phyloP scores from a whole-genome alignment of 1,140 invertebrate genomes.

The Temnothorax curvispinosus region DNA sequence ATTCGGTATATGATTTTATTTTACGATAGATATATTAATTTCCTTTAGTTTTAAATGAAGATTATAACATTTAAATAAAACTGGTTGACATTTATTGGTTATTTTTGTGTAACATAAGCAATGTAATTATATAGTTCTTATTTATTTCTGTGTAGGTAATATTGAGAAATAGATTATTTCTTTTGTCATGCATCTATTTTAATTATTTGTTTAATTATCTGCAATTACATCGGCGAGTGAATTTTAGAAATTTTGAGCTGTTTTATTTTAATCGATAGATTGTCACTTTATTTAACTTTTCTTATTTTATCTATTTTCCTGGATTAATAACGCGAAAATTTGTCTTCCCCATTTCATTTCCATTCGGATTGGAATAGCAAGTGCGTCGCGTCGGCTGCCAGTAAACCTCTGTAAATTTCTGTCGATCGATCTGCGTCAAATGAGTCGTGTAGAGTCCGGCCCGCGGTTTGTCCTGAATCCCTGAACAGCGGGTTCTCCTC shows the following conservation, averaged over 20 bases:
- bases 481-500: conserved; percentile 31
- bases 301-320: background rate
- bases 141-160: background rate
- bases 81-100: background rate
- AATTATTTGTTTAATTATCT: conserved; percentile 21
- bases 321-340: conserved; percentile 21
- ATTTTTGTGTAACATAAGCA: background rate
- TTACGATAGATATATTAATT: background rate
- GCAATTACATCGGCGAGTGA: background rate
- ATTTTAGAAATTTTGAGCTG: background rate
- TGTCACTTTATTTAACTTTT: background rate
- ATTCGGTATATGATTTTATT: background rate
- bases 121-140: background rate
- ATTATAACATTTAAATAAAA: background rate
- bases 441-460: conserved; percentile 39
- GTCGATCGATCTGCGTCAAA: conserved; percentile 49
- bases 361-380: background rate
- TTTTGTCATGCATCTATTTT: background rate
- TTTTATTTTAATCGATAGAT: background rate
- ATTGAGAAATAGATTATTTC: background rate
- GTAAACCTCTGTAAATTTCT: conserved; percentile 50
- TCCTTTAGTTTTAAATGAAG: background rate
- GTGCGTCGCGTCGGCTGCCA: background rate
- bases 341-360: background rate
- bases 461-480: conserved; percentile 51